These are phyloP conservation scores for Nephrocerus scutellatus DNA, from an alignment of 2,888 invertebrate genomes.

Conservation along the genomic window DNA sequence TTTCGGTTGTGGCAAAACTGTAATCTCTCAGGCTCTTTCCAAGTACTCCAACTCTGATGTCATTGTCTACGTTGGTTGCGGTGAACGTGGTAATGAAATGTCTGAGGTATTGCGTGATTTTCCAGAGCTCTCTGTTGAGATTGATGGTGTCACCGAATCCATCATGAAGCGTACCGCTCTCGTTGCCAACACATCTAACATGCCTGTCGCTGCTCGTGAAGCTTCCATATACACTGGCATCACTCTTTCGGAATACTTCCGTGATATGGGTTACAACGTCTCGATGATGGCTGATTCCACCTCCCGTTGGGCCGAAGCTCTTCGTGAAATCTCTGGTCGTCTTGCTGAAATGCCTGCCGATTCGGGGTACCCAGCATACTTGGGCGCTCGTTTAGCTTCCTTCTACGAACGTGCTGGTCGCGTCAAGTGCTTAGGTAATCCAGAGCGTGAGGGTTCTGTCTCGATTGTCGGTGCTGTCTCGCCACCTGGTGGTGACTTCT, in stretches of 20 bases:
- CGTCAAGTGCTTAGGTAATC: slow-evolving; percentile 94
- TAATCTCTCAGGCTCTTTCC: slow-evolving; percentile 97
- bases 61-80: slow-evolving; percentile 99
- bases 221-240: slow-evolving; percentile 99
- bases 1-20: slow-evolving; percentile 99
- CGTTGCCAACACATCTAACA: slow-evolving; percentile 99
- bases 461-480: slow-evolving; percentile 99
- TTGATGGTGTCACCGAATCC: slow-evolving; percentile 92
- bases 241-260: slow-evolving; percentile 99
- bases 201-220: slow-evolving; percentile 99
- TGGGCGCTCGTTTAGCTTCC: slow-evolving; percentile 95
- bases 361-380: slow-evolving; percentile 97
- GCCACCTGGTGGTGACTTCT: slow-evolving; percentile 99
- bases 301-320: slow-evolving; percentile 99
- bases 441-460: slow-evolving; percentile 96
- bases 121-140: slow-evolving; percentile 96
- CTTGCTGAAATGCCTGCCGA: slow-evolving; percentile 99
- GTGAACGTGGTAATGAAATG: slow-evolving; percentile 99
- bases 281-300: slow-evolving; percentile 99
- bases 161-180: slow-evolving; percentile 99
- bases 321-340: slow-evolving; percentile 98
- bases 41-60: slow-evolving; percentile 99
- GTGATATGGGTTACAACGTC: slow-evolving; percentile 99
- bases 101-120: slow-evolving; percentile 98
- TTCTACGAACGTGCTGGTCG: slow-evolving; percentile 99